Percentiles rank a stretch among this genome's conserved stretches.
Conservation (phyloP, 2,797 vertebrate species). For the Paedocypris micromegethes region DNA sequence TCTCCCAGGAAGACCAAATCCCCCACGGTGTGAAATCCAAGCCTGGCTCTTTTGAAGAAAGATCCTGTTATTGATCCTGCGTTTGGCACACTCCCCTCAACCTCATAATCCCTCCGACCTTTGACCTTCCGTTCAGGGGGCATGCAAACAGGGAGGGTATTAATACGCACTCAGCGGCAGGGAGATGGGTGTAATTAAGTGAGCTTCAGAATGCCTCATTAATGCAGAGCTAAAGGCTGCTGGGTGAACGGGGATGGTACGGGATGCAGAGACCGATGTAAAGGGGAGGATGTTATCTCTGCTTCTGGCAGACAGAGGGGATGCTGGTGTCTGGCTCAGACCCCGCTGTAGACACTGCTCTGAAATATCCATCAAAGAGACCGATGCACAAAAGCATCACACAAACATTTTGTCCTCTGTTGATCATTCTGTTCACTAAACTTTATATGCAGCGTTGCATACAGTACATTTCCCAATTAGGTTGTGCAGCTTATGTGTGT, state of each 20-base stretch:
- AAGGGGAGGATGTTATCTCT: constrained; percentile 25
- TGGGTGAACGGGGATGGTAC: constrained; percentile 7
- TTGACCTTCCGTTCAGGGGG: constrained; percentile 14
- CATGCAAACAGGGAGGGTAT: constrained; percentile 23
- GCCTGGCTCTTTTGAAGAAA: not conserved
- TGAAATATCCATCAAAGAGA: constrained; percentile 1
- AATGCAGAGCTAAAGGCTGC: constrained; percentile 11
- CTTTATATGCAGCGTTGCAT: too few species aligned
- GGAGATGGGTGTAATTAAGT: constrained; percentile 17
- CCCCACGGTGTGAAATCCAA: constrained; percentile 1
- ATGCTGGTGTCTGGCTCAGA: constrained; percentile 14
- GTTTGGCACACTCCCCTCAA: constrained; percentile 21
- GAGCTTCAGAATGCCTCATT: constrained; percentile 21
- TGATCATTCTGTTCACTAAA: too few species aligned
- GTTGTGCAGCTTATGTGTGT: too few species aligned
- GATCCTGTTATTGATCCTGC: constrained; percentile 33
- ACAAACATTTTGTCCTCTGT: too few species aligned
- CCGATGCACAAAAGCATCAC: not conserved
- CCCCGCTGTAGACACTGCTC: not conserved
- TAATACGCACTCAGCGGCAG: not conserved
- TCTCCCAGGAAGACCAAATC: not conserved
- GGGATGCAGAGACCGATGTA: not conserved
- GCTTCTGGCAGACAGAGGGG: constrained; percentile 12
- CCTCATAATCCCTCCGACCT: constrained; percentile 33
- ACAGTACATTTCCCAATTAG: too few species aligned